Conservation (phyloP, 2,888 invertebrate genomes). For the Metacarcinus magister region DNA sequence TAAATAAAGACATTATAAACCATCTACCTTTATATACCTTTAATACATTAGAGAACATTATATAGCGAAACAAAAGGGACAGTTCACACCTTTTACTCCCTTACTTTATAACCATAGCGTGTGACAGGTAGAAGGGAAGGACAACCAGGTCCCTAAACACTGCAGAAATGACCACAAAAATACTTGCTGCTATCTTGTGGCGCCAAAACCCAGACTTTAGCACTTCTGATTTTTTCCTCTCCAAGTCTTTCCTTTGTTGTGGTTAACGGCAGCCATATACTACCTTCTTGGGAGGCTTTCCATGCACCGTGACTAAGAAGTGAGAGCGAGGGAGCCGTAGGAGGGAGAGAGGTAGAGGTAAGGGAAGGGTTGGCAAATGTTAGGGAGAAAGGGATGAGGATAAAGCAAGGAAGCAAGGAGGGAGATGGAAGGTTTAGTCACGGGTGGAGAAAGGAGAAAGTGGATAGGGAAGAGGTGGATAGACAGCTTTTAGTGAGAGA, state of each 20-base stretch:
- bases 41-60: not conserved
- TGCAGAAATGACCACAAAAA: not conserved
- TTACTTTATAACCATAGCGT: not conserved
- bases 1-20: not conserved
- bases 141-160: not conserved
- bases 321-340: not conserved
- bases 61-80: not conserved
- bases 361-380: not conserved
- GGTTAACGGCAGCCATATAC: conserved; percentile 19
- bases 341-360: not conserved
- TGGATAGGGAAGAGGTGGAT: not conserved
- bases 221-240: not conserved
- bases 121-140: not conserved
- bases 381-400: conserved; percentile 14
- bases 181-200: not conserved
- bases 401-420: conserved; percentile 27
- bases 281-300: not conserved
- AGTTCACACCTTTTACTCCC: not conserved
- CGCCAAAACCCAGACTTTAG: not conserved
- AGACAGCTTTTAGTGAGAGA: not conserved
- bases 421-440: conserved; percentile 2
- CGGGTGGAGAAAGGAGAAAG: not conserved
- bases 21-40: not conserved
- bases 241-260: not conserved
- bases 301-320: not conserved